A percentile compares a stretch with the other conserved stretches of the same genome.
Evolutionary conservation across 1,140 invertebrate species (phyloP).

Genomic region (Leptinotarsa defecta): DNA sequence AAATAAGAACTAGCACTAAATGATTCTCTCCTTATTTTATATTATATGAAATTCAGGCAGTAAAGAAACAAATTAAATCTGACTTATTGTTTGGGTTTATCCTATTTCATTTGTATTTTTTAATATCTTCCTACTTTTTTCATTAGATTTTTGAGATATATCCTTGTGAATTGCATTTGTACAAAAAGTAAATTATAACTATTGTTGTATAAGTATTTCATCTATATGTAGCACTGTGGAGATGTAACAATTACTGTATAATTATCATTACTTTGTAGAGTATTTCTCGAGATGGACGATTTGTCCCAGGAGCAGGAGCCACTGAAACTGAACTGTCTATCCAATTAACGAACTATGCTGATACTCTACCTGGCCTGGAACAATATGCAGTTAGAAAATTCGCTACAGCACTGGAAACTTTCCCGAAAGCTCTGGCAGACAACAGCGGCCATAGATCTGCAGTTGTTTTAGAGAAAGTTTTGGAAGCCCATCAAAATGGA

Average conservation of each 20-base stretch:
- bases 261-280: slow-evolving; percentile 41
- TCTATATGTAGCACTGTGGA: no score
- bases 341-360: slow-evolving; percentile 82
- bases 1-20: no score
- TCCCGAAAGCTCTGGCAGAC: slow-evolving; percentile 92
- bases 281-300: slow-evolving; percentile 68
- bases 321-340: slow-evolving; percentile 92
- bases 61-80: no score
- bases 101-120: no score
- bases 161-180: no score
- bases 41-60: no score
- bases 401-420: slow-evolving; percentile 85
- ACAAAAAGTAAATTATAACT: no score
- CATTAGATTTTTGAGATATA: no score
- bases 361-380: slow-evolving; percentile 91
- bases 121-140: no score
- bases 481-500: slow-evolving; percentile 81
- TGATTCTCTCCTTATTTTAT: no score
- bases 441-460: slow-evolving; percentile 90
- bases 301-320: slow-evolving; percentile 93
- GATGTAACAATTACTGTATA: background rate
- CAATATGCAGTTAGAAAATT: slow-evolving; percentile 98
- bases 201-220: no score
- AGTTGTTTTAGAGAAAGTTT: slow-evolving; percentile 87
- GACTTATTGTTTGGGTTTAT: no score